These are phyloP conservation scores for Myotis vivesi DNA, from an alignment of 2,797 vertebrate species.

Conservation along the genomic window DNA sequence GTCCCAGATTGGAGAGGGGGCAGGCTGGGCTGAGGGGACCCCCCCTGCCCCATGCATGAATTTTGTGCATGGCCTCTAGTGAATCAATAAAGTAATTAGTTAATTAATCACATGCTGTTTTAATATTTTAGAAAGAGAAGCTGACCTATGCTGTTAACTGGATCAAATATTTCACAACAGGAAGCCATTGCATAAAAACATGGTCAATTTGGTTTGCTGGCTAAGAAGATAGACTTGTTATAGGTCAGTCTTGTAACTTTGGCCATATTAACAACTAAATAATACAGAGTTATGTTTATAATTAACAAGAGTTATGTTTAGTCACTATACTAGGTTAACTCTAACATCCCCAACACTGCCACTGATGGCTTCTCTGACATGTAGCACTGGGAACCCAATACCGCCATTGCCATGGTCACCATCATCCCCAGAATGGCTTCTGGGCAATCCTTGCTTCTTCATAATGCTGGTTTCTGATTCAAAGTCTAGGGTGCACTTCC, in stretches of 20 bases:
- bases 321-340: not conserved
- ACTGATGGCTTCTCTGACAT: not conserved
- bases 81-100: constrained; percentile 50
- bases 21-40: no score
- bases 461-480: not conserved
- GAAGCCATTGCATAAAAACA: constrained; percentile 33
- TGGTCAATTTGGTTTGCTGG: constrained; percentile 30
- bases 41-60: no score
- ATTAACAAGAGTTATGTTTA: constrained; percentile 11
- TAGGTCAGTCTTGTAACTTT: not conserved
- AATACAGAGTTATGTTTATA: constrained; percentile 1
- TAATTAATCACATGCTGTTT: constrained; percentile 50
- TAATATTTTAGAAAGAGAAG: constrained; percentile 46
- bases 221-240: constrained; percentile 17
- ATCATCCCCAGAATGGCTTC: not conserved
- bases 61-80: not conserved
- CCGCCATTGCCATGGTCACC: not conserved
- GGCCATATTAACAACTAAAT: not conserved
- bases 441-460: not conserved
- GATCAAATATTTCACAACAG: constrained; percentile 42
- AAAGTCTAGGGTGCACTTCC: not conserved
- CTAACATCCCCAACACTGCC: not conserved
- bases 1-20: no score
- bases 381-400: not conserved
- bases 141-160: constrained; percentile 48